Evolutionary conservation across 2,797 vertebrate genomes (phyloP).

Genomic region (Rhabdophis nuchalis): DNA sequence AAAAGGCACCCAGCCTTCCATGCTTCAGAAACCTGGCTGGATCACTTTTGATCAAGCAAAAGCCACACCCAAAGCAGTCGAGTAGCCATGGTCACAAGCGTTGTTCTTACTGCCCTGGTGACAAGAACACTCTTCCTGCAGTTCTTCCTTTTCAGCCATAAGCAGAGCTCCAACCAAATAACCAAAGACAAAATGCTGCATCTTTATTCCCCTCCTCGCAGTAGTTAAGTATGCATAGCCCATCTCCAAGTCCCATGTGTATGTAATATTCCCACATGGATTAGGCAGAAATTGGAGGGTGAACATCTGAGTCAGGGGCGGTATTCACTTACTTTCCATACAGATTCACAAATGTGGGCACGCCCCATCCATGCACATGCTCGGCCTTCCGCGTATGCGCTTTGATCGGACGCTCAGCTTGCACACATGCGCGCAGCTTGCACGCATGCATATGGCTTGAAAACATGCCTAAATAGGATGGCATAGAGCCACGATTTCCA

Average conservation of each 20-base stretch:
- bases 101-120: not conserved
- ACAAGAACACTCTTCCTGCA: not conserved
- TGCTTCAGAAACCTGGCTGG: not conserved
- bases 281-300: not conserved
- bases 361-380: too few relatives aligned
- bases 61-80: not conserved
- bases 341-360: too few relatives aligned
- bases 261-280: not conserved
- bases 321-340: too few relatives aligned
- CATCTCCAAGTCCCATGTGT: not conserved
- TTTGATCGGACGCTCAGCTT: too few relatives aligned
- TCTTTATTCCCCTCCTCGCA: not conserved
- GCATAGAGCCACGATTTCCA: too few relatives aligned
- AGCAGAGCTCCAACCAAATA: not conserved
- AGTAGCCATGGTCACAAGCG: not conserved
- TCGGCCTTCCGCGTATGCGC: too few relatives aligned
- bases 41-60: not conserved
- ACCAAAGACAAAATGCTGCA: not conserved
- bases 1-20: not conserved
- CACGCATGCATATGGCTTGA: too few relatives aligned
- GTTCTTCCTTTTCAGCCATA: not conserved
- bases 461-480: too few relatives aligned
- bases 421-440: too few relatives aligned
- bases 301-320: not conserved
- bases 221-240: not conserved